Conservation (phyloP, 2,113 vertebrate genomes). For the Syrmaticus mikado region DNA sequence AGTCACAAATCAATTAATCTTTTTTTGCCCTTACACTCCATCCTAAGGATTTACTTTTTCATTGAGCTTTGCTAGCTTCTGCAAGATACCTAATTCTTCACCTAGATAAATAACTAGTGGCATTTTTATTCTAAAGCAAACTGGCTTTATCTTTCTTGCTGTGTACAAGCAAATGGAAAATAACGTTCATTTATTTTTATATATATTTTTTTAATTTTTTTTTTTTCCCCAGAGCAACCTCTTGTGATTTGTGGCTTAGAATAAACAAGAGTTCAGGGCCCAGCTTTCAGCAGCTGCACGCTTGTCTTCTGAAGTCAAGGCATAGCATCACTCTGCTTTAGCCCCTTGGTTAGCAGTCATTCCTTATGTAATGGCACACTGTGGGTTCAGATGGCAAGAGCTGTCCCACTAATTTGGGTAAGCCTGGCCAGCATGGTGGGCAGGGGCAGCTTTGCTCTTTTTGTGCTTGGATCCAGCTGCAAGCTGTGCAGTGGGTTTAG, state of each 20-base stretch:
- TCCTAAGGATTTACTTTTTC: slow-evolving; percentile 69
- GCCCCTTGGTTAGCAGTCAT: neutral
- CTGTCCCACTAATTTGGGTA: neutral
- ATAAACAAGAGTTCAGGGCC: neutral
- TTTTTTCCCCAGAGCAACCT: neutral
- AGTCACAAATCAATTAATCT: slow-evolving; percentile 72
- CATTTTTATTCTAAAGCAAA: slow-evolving; percentile 68
- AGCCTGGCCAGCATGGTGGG: neutral
- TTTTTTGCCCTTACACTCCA: slow-evolving; percentile 11
- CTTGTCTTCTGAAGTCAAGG: neutral
- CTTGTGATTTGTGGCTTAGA: neutral
- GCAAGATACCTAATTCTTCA: slow-evolving; percentile 51
- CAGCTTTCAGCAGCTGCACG: neutral
- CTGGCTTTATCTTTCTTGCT: slow-evolving; percentile 55
- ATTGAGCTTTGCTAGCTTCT: slow-evolving; percentile 36
- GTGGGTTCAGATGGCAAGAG: neutral
- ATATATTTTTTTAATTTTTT: neutral
- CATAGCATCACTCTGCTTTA: neutral
- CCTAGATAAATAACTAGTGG: slow-evolving; percentile 69
- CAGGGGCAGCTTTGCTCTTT: neutral
- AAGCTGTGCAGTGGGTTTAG: neutral
- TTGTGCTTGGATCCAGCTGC: neutral
- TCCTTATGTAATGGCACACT: neutral
- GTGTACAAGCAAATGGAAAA: slow-evolving; percentile 45
- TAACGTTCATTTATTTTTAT: neutral